These are phyloP conservation scores for Vulpes ferrilata DNA, from an alignment of 2,113 vertebrate genomes.

Conservation along the genomic window DNA sequence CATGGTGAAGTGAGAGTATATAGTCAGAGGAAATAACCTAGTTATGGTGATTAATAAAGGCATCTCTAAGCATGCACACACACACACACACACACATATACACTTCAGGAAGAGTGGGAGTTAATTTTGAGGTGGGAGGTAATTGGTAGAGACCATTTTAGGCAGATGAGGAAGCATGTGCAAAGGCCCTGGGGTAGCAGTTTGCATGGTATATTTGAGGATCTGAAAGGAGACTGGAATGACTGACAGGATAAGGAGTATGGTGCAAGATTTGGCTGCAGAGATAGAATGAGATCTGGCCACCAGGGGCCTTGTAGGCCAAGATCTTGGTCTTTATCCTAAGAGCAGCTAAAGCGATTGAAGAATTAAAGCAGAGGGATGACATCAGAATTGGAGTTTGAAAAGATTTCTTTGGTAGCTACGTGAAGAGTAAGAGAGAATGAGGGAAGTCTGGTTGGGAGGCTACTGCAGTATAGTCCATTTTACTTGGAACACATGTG, in stretches of 20 bases:
- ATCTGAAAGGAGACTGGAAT: background rate
- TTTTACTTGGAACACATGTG: background rate
- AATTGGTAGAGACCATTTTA: background rate
- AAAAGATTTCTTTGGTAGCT: background rate
- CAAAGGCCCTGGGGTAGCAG: background rate
- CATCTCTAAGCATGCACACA: background rate
- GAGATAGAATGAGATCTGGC: background rate
- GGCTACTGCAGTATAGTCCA: background rate
- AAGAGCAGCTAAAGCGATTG: background rate
- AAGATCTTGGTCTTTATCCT: conserved; percentile 19
- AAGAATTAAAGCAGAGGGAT: background rate
- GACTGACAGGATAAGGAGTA: background rate
- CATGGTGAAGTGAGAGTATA: background rate
- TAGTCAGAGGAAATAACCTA: background rate
- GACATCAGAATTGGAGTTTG: background rate
- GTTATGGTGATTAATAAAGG: background rate
- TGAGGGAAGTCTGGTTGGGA: background rate
- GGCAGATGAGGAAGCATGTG: background rate
- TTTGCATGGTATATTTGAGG: background rate
- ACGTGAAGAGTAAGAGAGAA: background rate
- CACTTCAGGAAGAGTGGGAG: background rate
- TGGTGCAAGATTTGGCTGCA: background rate
- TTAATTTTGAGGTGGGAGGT: background rate
- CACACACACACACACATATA: background rate
- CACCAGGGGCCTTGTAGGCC: background rate